Percentiles rank a stretch among this genome's conserved stretches.
Evolutionary conservation across 2,113 vertebrate genomes (phyloP).

Genomic region (Felis catus): DNA sequence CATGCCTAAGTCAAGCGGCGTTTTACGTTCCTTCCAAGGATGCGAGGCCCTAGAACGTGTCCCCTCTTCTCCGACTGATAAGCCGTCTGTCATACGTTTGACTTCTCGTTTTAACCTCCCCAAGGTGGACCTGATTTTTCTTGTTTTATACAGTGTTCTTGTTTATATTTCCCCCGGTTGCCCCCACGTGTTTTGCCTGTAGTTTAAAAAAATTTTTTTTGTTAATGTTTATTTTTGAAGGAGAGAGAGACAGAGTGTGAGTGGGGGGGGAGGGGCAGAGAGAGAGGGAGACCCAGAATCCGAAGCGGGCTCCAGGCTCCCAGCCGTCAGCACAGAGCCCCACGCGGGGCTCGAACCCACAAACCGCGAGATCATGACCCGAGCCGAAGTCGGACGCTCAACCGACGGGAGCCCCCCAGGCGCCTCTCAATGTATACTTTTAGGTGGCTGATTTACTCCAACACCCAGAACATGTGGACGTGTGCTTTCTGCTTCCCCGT

Average conservation of each 20-base stretch:
- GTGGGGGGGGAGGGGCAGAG: no score
- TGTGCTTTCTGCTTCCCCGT: fast-evolving
- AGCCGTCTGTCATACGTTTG: not conserved
- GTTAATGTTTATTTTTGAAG: not conserved
- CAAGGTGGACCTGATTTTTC: not conserved
- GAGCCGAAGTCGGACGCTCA: no score
- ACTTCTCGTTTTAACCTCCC: not conserved
- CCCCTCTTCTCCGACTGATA: not conserved
- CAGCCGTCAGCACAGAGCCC: no score
- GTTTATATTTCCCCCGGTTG: not conserved
- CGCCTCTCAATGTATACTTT: not conserved
- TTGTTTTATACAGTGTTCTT: not conserved
- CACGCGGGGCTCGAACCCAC: no score
- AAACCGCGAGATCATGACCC: no score
- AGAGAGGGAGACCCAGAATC: no score
- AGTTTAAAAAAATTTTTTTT: no score
- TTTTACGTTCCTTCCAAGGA: not conserved
- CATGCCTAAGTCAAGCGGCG: not conserved
- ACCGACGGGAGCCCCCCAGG: no score
- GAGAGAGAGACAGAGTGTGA: no score
- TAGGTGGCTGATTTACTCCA: not conserved
- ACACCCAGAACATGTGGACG: fast-evolving
- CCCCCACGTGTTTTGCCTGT: fast-evolving
- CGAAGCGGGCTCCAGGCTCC: no score
- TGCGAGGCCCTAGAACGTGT: fast-evolving